Evolutionary conservation across 1,140 invertebrate genomes (phyloP).

Genomic region (Ganaspis sp.): DNA sequence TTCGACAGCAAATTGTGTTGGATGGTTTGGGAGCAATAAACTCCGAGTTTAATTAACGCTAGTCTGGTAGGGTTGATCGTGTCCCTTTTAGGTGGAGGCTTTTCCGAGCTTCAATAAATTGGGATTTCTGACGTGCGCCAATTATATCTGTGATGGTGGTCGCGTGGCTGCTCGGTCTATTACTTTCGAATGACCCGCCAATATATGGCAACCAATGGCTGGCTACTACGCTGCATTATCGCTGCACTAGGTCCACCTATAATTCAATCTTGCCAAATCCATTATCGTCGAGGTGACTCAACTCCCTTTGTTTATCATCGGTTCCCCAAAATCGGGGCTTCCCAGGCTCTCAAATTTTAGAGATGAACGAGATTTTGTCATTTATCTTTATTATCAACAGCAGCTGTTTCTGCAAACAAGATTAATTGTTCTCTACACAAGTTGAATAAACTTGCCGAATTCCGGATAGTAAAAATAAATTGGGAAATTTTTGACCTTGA

Average conservation of each 20-base stretch:
- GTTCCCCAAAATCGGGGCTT: neutral
- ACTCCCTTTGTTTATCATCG: neutral
- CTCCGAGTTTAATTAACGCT: neutral
- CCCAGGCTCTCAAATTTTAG: neutral
- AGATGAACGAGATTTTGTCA: neutral
- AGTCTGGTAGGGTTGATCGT: neutral
- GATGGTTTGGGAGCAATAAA: neutral
- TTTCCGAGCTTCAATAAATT: neutral
- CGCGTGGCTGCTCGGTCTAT: conserved; percentile 2
- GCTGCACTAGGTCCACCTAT: neutral
- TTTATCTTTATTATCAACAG: conserved; percentile 12
- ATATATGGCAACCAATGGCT: neutral
- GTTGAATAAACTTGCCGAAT: too few relatives aligned
- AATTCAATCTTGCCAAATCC: conserved; percentile 6
- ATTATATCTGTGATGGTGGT: conserved; percentile 15
- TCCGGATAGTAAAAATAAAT: too few relatives aligned
- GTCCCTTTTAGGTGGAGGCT: neutral
- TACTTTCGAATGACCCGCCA: conserved; percentile 13
- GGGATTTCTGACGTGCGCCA: conserved; percentile 3
- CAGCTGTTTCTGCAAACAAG: neutral
- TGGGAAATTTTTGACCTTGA: too few relatives aligned
- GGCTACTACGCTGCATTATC: neutral
- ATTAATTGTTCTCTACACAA: too few relatives aligned
- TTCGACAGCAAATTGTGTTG: neutral
- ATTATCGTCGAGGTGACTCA: neutral